Base-by-base conservation (phyloP, 2,888 invertebrate species). In the Stegana nigrithorax region DNA sequence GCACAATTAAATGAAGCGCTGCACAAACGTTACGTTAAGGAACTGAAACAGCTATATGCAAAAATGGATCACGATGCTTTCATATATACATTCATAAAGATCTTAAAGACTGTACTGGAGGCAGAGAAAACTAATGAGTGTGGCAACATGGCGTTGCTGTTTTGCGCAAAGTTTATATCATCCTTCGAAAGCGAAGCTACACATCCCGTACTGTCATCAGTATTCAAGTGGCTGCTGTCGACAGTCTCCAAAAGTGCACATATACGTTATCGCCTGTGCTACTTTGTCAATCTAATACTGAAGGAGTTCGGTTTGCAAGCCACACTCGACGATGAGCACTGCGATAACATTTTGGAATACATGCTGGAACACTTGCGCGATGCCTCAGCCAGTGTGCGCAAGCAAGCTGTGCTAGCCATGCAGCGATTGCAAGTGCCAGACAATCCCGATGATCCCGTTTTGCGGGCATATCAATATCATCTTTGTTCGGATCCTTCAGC, bases 381-480 rank as follows among this genome's bases (percentile, higher is more conserved):
- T 80, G 89, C 90, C 7, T 90, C 92, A 47, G 89, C 92, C 1
- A 89, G 90, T 56, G 92, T 96, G 2, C 88, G 96, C 19, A 90
- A 91, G 32, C 91, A 95, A 72, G 95, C 95, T 0, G 91, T 94
- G 0, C 84, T 90, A 26, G 93, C 94, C 0, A 86, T 96, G 42
- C 90, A 92, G 60, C 88, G 95, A 4, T 87, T 96, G 1, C 96
- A 96, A 83, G 91, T 93, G 73, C 94, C 95, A 0, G 87, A 87
- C 53, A 90, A 93, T 76, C 88, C 89, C 0, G 88, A 91, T 29
- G 95, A 96, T 82, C 90, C 89, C 1, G 91, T 96, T 1, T 91
- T 94, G 1, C 88, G 90, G 70, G 88, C 91, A 0, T 93, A 92
- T 72, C 87, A 90, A 23, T 91, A 89, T 75, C 92, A 93, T 68